Conservation (phyloP, 2,888 invertebrate species). For the Cyaniris semiargus region DNA sequence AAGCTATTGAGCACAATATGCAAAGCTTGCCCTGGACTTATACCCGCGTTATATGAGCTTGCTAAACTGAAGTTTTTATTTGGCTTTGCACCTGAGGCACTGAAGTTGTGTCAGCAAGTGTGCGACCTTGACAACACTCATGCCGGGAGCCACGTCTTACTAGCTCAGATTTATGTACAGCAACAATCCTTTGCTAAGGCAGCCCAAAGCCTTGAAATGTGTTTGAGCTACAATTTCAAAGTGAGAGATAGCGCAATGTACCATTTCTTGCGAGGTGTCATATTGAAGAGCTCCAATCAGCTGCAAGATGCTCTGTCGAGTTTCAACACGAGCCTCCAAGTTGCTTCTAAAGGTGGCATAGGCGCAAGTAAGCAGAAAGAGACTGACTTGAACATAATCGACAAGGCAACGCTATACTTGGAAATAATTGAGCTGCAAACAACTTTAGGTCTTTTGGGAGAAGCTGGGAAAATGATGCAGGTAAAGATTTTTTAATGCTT, state of each 20-base stretch:
- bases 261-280: slow-evolving; percentile 91
- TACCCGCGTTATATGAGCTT: slow-evolving; percentile 83
- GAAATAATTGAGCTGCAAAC: slow-evolving; percentile 91
- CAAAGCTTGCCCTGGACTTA: slow-evolving; percentile 91
- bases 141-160: slow-evolving; percentile 90
- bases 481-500: slow-evolving; percentile 54
- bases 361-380: slow-evolving; percentile 57
- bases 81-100: slow-evolving; percentile 87
- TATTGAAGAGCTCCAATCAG: slow-evolving; percentile 88
- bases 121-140: slow-evolving; percentile 88
- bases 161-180: slow-evolving; percentile 91
- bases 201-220: slow-evolving; percentile 92
- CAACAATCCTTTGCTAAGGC: slow-evolving; percentile 87
- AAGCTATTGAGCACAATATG: slow-evolving; percentile 86
- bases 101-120: slow-evolving; percentile 85
- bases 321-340: slow-evolving; percentile 86
- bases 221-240: slow-evolving; percentile 95
- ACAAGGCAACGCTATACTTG: slow-evolving; percentile 92
- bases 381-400: slow-evolving; percentile 82
- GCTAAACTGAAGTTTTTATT: slow-evolving; percentile 90
- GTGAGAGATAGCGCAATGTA: slow-evolving; percentile 95
- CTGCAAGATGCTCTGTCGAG: slow-evolving; percentile 86
- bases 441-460: slow-evolving; percentile 84
- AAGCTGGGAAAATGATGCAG: slow-evolving; percentile 91
- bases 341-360: slow-evolving; percentile 63